Percentiles rank a stretch among this genome's conserved stretches.
Conservation (phyloP, 1,140 invertebrate species). For the Pomacea maculata region DNA sequence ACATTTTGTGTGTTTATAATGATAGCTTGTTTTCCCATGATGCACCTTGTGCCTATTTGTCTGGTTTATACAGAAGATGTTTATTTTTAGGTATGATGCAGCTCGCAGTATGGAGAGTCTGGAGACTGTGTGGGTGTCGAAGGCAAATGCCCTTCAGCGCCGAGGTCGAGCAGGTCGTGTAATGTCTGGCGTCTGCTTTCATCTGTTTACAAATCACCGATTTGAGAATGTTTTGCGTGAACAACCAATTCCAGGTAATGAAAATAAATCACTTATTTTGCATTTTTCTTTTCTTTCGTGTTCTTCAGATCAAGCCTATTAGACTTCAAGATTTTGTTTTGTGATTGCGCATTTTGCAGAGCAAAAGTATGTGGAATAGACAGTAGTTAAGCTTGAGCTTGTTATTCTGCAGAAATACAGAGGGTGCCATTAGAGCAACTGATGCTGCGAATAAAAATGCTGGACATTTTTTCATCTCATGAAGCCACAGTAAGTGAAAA, state of each 20-base stretch:
- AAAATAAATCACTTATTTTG: background rate
- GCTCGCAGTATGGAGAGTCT: constrained; percentile 82
- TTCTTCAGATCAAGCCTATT: no score
- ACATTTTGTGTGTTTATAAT: no score
- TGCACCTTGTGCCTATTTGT: background rate
- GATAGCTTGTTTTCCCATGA: no score
- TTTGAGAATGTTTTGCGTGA: constrained; percentile 55
- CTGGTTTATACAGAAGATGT: background rate
- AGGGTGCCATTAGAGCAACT: constrained; percentile 63
- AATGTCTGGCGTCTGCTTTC: constrained; percentile 84
- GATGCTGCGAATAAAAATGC: constrained; percentile 61
- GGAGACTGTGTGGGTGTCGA: constrained; percentile 62
- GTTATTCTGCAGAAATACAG: constrained; percentile 56
- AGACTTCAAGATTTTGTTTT: no score
- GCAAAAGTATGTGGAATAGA: no score
- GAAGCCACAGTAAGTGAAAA: constrained; percentile 41
- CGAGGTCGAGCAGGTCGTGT: constrained; percentile 85
- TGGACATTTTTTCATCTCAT: constrained; percentile 54
- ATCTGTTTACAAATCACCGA: constrained; percentile 79
- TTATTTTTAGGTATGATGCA: constrained; percentile 74
- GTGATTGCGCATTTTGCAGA: no score
- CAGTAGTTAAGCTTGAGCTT: no score
- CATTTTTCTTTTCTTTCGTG: no score
- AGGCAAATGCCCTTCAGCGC: constrained; percentile 83
- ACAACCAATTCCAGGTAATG: constrained; percentile 61